A percentile compares a stretch with the other conserved stretches of the same genome.
These are phyloP conservation scores for Sinocyclocheilus anshuiensis DNA, from an alignment of 2,113 vertebrate genomes.

Conservation along the genomic window DNA sequence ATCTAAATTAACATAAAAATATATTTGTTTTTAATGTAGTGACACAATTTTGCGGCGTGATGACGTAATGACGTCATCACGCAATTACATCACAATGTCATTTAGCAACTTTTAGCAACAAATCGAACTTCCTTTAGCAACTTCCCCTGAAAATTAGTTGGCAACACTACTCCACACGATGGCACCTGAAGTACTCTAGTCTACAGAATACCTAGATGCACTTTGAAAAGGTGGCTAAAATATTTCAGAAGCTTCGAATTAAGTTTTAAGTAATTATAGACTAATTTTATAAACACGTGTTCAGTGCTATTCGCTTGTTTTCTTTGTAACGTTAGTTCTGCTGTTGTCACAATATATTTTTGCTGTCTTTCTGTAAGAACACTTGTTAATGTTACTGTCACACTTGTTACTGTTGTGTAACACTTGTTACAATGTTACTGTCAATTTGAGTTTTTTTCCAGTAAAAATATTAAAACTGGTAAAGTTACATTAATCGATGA, in stretches of 20 bases:
- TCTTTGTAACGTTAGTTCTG: not conserved
- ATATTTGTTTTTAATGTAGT: no score
- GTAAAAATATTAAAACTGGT: not conserved
- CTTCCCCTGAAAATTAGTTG: no score
- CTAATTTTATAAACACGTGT: not conserved
- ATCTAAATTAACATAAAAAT: no score
- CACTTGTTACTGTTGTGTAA: not conserved
- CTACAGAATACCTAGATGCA: not conserved
- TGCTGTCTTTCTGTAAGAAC: not conserved
- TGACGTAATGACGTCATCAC: no score
- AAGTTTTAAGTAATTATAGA: not conserved
- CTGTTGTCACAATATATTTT: not conserved
- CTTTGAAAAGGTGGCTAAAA: not conserved
- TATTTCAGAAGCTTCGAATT: not conserved
- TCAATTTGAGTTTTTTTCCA: not conserved
- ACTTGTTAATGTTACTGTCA: not conserved
- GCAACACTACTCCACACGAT: not conserved
- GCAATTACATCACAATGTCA: no score
- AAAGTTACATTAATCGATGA: not conserved
- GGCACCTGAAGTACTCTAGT: not conserved
- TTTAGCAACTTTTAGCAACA: no score
- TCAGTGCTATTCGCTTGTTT: not conserved
- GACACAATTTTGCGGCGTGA: no score
- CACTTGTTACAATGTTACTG: not conserved
- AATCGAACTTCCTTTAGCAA: no score